Evolutionary conservation across 2,113 vertebrate genomes (phyloP).

Genomic region (Myrmecobius fasciatus): DNA sequence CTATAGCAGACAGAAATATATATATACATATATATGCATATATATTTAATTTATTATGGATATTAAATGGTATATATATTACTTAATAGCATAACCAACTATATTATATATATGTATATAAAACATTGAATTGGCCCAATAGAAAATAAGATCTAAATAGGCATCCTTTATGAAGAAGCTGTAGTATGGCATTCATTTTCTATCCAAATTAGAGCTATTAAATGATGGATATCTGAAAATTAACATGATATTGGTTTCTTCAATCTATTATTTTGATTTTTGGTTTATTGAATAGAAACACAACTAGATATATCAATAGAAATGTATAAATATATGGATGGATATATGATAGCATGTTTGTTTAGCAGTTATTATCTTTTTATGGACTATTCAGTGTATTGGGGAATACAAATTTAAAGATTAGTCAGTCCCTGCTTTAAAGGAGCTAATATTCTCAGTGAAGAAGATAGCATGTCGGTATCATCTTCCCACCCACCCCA

Average conservation of each 20-base stretch:
- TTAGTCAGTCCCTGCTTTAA: neutral
- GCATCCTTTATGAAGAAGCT: neutral
- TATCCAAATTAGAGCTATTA: neutral
- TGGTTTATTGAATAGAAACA: neutral
- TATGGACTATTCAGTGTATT: neutral
- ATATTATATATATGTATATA: neutral
- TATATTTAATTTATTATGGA: neutral
- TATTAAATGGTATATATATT: neutral
- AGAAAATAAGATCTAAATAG: neutral
- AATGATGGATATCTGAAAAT: neutral
- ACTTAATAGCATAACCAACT: neutral
- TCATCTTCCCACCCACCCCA: neutral
- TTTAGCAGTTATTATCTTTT: neutral
- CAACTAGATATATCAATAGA: neutral
- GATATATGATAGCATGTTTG: neutral
- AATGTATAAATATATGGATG: neutral
- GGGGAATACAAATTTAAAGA: neutral
- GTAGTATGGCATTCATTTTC: neutral
- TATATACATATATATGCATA: neutral
- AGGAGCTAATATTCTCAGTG: neutral
- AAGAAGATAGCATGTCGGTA: neutral
- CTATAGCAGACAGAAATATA: neutral
- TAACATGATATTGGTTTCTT: neutral
- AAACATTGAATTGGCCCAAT: neutral
- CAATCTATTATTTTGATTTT: neutral